These are phyloP conservation scores for Myocastor coypus DNA, from an alignment of 2,113 vertebrate genomes.

Conservation along the genomic window DNA sequence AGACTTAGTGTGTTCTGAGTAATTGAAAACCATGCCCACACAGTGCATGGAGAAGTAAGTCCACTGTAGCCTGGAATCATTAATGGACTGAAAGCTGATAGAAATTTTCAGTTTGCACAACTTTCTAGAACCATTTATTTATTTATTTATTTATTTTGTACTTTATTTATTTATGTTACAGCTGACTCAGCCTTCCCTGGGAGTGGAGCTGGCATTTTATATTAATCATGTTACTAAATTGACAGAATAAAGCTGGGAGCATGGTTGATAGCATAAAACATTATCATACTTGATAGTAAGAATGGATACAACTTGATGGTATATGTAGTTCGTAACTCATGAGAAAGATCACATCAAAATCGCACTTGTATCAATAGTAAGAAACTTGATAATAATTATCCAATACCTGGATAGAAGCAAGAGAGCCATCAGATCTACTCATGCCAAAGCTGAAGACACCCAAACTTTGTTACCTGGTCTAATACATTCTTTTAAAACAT, in stretches of 20 bases:
- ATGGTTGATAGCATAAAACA: neutral
- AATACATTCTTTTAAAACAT: neutral
- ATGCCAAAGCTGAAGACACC: neutral
- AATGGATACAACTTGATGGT: too few relatives aligned
- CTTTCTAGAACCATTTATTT: slow-evolving; percentile 48
- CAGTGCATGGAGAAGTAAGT: neutral
- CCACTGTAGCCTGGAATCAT: neutral
- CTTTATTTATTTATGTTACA: too few relatives aligned
- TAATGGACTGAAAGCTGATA: slow-evolving; percentile 3
- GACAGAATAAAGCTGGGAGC: neutral
- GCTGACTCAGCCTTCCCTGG: neutral
- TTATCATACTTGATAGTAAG: neutral
- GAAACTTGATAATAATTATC: neutral
- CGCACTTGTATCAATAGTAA: too few relatives aligned
- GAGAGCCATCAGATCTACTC: neutral
- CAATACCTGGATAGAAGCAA: neutral
- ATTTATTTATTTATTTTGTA: too few relatives aligned
- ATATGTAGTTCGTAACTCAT: too few relatives aligned
- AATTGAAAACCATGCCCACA: neutral
- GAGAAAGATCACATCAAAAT: too few relatives aligned
- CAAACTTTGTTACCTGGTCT: neutral
- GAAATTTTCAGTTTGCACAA: neutral
- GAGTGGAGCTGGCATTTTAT: too few relatives aligned
- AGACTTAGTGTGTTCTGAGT: slow-evolving; percentile 21
- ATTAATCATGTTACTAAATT: neutral